These are phyloP conservation scores for Orthosia incerta DNA, from an alignment of 2,888 invertebrate genomes.

Conservation along the genomic window DNA sequence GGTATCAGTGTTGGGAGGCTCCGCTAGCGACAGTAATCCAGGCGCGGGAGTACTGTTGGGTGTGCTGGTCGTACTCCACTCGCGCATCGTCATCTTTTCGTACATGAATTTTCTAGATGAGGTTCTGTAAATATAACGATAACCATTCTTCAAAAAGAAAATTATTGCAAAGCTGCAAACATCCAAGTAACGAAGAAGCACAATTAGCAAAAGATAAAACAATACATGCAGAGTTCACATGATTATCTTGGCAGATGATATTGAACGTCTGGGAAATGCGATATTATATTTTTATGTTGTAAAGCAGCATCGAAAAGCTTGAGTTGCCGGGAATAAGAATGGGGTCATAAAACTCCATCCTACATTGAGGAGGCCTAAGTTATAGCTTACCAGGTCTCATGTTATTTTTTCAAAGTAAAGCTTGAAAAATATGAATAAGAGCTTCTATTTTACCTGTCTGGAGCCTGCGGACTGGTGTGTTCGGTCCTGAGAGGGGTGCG, in stretches of 20 bases:
- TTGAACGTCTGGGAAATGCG: not conserved
- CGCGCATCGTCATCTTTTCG: constrained; percentile 89
- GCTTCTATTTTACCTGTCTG: constrained; percentile 81
- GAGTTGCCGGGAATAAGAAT: not conserved
- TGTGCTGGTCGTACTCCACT: constrained; percentile 86
- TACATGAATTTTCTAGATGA: constrained; percentile 90
- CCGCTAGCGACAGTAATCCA: constrained; percentile 87
- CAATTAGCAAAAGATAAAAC: not conserved
- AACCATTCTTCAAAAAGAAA: constrained; percentile 49
- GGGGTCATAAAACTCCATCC: not conserved
- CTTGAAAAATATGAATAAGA: not conserved
- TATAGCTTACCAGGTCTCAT: not conserved
- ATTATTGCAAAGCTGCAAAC: constrained; percentile 31
- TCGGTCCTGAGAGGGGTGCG: constrained; percentile 83
- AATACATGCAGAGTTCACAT: not conserved
- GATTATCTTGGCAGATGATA: not conserved
- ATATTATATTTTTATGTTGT: not conserved
- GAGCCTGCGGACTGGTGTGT: constrained; percentile 87
- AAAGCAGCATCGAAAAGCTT: not conserved
- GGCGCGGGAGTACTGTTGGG: constrained; percentile 83
- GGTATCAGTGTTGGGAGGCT: constrained; percentile 80
- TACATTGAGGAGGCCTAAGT: not conserved
- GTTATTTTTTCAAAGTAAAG: not conserved
- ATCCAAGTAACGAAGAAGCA: constrained; percentile 4
- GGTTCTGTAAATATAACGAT: constrained; percentile 78